Conservation (phyloP, 2,797 vertebrate species). For the Tachyglossus aculeatus region DNA sequence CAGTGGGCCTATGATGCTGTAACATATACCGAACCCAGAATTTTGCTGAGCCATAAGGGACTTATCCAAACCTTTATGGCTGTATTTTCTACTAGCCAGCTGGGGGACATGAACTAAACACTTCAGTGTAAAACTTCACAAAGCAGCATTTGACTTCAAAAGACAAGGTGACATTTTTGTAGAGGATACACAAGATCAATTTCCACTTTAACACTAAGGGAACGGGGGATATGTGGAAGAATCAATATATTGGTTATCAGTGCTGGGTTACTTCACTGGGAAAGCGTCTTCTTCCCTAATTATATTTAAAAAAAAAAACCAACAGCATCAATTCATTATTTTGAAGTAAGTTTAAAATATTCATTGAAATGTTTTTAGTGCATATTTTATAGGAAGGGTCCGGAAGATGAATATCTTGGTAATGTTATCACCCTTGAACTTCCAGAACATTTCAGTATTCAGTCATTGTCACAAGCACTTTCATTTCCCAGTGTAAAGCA, state of each 20-base stretch:
- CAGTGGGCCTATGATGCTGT: too few relatives aligned
- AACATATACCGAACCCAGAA: too few relatives aligned
- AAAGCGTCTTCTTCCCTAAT: not conserved
- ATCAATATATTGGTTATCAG: not conserved
- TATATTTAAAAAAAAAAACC: not conserved
- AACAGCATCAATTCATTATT: not conserved
- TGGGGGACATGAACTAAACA: too few relatives aligned
- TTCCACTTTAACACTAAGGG: not conserved
- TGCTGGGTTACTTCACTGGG: not conserved
- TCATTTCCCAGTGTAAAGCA: slow-evolving; percentile 33
- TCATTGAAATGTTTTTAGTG: not conserved
- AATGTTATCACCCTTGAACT: slow-evolving; percentile 18
- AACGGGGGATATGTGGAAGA: not conserved
- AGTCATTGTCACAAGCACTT: slow-evolving; percentile 46
- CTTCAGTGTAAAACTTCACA: not conserved
- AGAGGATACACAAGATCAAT: not conserved
- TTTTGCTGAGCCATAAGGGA: too few relatives aligned
- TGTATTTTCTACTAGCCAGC: too few relatives aligned
- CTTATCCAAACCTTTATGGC: too few relatives aligned
- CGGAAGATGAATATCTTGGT: slow-evolving; percentile 6
- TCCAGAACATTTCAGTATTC: slow-evolving; percentile 19
- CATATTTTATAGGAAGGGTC: not conserved
- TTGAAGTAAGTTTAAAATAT: not conserved
- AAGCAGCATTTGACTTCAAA: not conserved
- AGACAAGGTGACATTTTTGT: not conserved